Conservation (phyloP, 2,888 invertebrate genomes). For the Dyspetes luteomarginatus region DNA sequence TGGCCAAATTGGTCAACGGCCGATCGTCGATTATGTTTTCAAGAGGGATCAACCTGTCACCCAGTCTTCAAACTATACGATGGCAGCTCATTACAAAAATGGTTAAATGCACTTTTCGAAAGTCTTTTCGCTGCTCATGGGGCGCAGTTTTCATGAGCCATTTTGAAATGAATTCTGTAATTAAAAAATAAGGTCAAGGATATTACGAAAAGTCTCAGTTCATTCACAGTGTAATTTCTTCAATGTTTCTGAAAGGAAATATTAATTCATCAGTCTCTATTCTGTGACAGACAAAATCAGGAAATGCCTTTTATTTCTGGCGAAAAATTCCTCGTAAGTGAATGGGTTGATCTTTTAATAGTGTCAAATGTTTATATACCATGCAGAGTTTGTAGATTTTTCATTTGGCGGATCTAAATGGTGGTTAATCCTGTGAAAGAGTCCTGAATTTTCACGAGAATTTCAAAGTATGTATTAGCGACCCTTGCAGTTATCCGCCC, state of each 20-base stretch:
- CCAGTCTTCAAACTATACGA: not conserved
- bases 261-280: not conserved
- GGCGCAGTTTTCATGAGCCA: not conserved
- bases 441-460: not conserved
- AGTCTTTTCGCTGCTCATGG: not conserved
- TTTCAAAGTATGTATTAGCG: slow-evolving; percentile 14
- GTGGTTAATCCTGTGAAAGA: not conserved
- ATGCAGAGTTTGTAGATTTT: slow-evolving; percentile 4
- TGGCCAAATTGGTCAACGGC: slow-evolving; percentile 54
- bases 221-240: not conserved
- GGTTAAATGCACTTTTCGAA: not conserved
- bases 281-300: not conserved
- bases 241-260: not conserved
- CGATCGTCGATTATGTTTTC: slow-evolving; percentile 5
- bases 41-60: not conserved
- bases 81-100: slow-evolving; percentile 1
- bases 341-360: not conserved
- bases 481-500: slow-evolving; percentile 23
- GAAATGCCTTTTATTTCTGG: not conserved
- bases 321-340: not conserved
- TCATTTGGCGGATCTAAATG: not conserved
- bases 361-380: not conserved
- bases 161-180: not conserved
- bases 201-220: not conserved
- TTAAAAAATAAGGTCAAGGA: not conserved